phyloP scores from a whole-genome alignment of 92 coral and sea anemone species.

The Porites evermanni region DNA sequence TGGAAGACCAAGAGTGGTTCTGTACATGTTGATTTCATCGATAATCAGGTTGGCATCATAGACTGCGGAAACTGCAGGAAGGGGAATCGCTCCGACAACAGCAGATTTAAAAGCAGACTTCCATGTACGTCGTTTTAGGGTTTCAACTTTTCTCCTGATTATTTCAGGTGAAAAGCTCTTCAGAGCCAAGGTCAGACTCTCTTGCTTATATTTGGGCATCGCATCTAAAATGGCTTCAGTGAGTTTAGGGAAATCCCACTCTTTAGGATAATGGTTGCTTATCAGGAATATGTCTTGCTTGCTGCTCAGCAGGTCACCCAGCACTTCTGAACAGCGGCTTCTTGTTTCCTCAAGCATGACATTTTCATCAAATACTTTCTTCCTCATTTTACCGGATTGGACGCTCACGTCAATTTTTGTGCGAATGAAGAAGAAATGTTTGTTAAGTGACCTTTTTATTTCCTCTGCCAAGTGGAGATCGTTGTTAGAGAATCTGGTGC shows the following conservation, averaged over 20 bases:
- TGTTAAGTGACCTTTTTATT: no score
- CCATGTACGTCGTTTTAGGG: constrained; percentile 43
- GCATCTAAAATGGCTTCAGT: constrained; percentile 57
- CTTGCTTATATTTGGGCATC: constrained; percentile 34
- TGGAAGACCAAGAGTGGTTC: constrained; percentile 54
- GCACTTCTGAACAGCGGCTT: constrained; percentile 31
- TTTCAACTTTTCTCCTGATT: constrained; percentile 52
- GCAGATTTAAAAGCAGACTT: constrained; percentile 46
- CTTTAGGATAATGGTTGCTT: constrained; percentile 50
- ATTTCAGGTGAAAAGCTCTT: constrained; percentile 37
- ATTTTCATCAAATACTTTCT: constrained; percentile 40
- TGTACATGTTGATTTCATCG: constrained; percentile 34
- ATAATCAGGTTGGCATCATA: constrained; percentile 24
- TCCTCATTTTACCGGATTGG: constrained; percentile 20
- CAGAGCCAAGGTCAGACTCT: constrained; percentile 37
- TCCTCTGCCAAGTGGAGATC: no score
- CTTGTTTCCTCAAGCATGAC: constrained; percentile 35
- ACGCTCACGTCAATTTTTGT: constrained; percentile 36
- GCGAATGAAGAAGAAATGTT: neutral
- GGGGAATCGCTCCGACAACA: constrained; percentile 24
- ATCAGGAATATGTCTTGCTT: constrained; percentile 46
- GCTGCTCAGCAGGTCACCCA: constrained; percentile 25
- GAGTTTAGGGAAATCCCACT: constrained; percentile 65
- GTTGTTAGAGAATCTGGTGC: no score
- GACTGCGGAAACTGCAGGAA: constrained; percentile 45